Percentiles rank a stretch among this genome's conserved stretches.
Conservation (phyloP, 2,797 vertebrate species). For the Choloepus didactylus region DNA sequence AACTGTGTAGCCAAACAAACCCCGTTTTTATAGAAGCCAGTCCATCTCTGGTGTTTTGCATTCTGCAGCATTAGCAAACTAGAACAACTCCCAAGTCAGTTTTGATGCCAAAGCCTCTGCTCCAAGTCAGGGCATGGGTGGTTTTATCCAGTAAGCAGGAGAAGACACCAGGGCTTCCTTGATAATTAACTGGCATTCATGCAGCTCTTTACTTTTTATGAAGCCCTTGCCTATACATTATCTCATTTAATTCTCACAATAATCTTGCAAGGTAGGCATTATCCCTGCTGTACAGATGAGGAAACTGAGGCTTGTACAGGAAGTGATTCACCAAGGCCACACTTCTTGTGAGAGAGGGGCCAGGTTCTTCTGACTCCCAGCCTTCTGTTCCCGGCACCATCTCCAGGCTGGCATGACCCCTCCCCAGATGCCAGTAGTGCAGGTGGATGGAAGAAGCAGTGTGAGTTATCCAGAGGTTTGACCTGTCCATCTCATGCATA, state of each 20-base stretch:
- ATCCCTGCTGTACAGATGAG: not conserved
- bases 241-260: constrained; percentile 12
- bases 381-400: not conserved
- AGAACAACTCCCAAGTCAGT: not conserved
- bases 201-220: constrained; percentile 58
- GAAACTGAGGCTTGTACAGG: constrained; percentile 66
- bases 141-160: not conserved
- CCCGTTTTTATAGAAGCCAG: too few species aligned
- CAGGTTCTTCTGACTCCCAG: not conserved
- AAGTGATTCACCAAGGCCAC: constrained; percentile 65
- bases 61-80: too few species aligned
- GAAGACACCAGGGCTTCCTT: not conserved
- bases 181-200: constrained; percentile 59
- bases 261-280: constrained; percentile 55
- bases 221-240: not conserved
- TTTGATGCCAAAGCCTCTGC: not conserved
- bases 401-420: not conserved
- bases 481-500: not conserved
- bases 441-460: not conserved
- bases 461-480: not conserved
- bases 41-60: too few species aligned
- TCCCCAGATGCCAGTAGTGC: not conserved
- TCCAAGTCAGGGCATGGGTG: not conserved
- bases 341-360: not conserved
- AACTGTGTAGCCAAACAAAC: too few species aligned